Evolutionary conservation across 2,888 invertebrate genomes (phyloP).

Genomic region (Cyrtodaria siliqua): DNA sequence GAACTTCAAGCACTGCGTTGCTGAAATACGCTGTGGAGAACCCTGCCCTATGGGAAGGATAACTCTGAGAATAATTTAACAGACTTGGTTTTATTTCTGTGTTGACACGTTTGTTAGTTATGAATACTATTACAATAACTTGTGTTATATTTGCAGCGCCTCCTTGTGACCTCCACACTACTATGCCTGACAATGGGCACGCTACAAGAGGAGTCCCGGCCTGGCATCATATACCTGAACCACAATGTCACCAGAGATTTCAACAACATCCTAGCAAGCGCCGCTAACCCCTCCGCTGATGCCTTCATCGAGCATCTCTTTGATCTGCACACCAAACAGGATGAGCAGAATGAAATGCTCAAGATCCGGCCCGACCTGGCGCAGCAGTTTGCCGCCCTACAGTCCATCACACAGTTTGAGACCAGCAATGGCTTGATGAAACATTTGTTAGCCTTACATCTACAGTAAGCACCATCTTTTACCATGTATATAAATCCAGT

Average conservation of each 20-base stretch:
- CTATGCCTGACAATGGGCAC: constrained; percentile 48
- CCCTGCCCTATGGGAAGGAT: no score
- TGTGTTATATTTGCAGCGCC: neutral
- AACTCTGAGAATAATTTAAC: no score
- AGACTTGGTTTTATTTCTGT: no score
- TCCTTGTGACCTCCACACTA: neutral
- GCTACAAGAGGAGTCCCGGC: constrained; percentile 17
- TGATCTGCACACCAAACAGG: constrained; percentile 29
- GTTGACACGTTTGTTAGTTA: no score
- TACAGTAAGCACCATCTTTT: constrained; percentile 52
- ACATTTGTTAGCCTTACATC: constrained; percentile 43
- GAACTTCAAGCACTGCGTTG: no score
- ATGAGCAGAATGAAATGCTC: constrained; percentile 25
- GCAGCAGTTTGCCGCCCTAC: constrained; percentile 42
- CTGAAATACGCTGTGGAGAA: no score
- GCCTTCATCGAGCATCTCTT: constrained; percentile 51
- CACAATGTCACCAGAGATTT: constrained; percentile 29
- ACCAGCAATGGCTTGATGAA: constrained; percentile 54
- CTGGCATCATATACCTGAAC: constrained; percentile 51
- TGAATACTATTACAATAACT: no score
- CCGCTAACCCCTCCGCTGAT: constrained; percentile 28
- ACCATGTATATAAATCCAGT: no score
- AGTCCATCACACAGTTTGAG: constrained; percentile 38
- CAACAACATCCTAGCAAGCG: constrained; percentile 19
- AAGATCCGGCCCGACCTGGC: constrained; percentile 42